Conservation (phyloP, 2,113 vertebrate species). For the Lophotis ruficrista region DNA sequence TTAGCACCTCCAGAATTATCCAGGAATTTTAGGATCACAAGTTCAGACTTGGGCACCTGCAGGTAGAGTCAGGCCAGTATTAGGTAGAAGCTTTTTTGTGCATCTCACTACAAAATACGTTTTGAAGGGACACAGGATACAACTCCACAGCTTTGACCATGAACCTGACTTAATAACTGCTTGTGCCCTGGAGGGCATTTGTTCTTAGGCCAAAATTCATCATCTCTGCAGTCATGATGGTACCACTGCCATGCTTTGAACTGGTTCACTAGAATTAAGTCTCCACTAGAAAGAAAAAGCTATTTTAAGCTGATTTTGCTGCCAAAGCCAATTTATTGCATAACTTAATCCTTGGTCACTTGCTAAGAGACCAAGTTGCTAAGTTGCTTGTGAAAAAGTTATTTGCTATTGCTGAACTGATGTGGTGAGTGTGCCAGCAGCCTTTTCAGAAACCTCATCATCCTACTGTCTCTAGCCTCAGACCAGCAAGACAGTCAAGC, state of each 20-base stretch:
- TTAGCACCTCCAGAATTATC: not conserved
- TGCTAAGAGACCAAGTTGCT: no score
- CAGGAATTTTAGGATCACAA: not conserved
- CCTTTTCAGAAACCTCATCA: not conserved
- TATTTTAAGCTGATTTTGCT: not conserved
- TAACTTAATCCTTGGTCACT: not conserved
- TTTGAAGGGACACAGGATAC: not conserved
- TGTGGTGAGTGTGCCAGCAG: not conserved
- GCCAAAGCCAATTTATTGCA: not conserved
- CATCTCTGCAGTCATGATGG: not conserved
- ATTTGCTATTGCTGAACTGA: not conserved
- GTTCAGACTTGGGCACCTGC: not conserved
- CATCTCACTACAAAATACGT: not conserved
- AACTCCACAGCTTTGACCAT: not conserved
- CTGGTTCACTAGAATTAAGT: not conserved
- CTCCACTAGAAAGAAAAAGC: not conserved
- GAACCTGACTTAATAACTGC: not conserved
- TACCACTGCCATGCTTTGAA: not conserved
- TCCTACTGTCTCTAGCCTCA: not conserved
- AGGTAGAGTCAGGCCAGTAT: not conserved
- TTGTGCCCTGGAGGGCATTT: not conserved
- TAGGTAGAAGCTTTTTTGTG: not conserved
- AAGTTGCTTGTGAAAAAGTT: not conserved
- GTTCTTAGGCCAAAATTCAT: not conserved
- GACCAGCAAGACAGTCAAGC: slow-evolving; percentile 13